These are phyloP conservation scores for Adelges cooleyi DNA, from an alignment of 1,140 invertebrate species.

Conservation along the genomic window DNA sequence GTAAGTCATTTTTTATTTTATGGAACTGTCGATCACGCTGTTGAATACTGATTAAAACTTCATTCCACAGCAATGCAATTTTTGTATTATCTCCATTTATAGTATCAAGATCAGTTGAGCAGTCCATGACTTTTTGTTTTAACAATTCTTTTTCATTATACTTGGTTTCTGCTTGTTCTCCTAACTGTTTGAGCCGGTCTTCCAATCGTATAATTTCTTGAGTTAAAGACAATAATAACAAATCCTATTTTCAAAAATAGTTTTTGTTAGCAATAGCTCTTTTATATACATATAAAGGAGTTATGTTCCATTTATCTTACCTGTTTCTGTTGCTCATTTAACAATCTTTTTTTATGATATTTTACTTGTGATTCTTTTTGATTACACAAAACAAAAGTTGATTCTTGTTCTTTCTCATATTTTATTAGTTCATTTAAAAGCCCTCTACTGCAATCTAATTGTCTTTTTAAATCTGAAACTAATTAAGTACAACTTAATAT, in stretches of 20 bases:
- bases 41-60: constrained; percentile 13
- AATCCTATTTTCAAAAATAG: not conserved
- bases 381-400: constrained; percentile 15
- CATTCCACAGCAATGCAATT: constrained; percentile 16
- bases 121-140: constrained; percentile 19
- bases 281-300: not conserved
- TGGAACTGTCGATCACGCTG: constrained; percentile 3
- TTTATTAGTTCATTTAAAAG: not conserved
- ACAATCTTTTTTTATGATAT: constrained; percentile 12
- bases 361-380: constrained; percentile 17
- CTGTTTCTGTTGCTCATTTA: constrained; percentile 24
- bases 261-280: too few species aligned
- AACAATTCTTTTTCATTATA: constrained; percentile 16
- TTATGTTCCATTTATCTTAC: not conserved
- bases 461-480: constrained; percentile 8
- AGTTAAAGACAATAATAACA: constrained; percentile 13
- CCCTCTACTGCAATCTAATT: not conserved
- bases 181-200: constrained; percentile 17
- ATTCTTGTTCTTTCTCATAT: constrained; percentile 25
- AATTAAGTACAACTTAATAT: not conserved
- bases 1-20: constrained; percentile 8
- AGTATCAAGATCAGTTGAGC: constrained; percentile 7
- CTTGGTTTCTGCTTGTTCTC: constrained; percentile 14
- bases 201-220: constrained; percentile 20
- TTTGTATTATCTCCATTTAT: constrained; percentile 11